Evolutionary conservation across 2,888 invertebrate genomes (phyloP).

Genomic region (Drosophila cognata): DNA sequence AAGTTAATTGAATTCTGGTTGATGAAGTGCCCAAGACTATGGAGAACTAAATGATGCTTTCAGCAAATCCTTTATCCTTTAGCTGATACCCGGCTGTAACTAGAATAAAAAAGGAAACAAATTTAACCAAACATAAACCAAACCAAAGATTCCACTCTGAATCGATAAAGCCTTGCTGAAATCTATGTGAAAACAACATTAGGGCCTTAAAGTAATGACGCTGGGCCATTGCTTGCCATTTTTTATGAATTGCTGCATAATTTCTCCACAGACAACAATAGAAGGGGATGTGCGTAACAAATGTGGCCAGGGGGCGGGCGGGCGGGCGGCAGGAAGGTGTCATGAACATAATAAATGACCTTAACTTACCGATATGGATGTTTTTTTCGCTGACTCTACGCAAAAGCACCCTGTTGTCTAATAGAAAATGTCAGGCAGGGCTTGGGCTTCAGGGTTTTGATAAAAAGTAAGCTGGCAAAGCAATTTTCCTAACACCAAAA

Average conservation of each 20-base stretch:
- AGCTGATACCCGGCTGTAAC: slow-evolving; percentile 19
- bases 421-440: slow-evolving; percentile 61
- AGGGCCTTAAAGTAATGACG: slow-evolving; percentile 45
- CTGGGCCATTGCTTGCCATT: slow-evolving; percentile 38
- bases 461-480: slow-evolving; percentile 48
- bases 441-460: slow-evolving; percentile 29
- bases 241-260: slow-evolving; percentile 79
- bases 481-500: slow-evolving; percentile 45
- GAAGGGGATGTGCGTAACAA: slow-evolving; percentile 54
- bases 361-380: slow-evolving; percentile 72
- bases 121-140: slow-evolving; percentile 29
- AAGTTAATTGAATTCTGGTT: slow-evolving; percentile 67
- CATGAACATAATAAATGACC: slow-evolving; percentile 77
- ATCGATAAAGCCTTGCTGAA: slow-evolving; percentile 64
- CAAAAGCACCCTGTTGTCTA: slow-evolving; percentile 74
- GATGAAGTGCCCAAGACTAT: slow-evolving; percentile 43
- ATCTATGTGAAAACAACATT: slow-evolving; percentile 60
- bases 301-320: slow-evolving; percentile 58
- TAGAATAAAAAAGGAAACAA: neutral
- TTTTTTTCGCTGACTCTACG: slow-evolving; percentile 60
- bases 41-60: slow-evolving; percentile 18
- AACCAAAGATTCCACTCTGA: slow-evolving; percentile 38
- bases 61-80: slow-evolving; percentile 10
- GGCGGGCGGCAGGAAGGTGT: slow-evolving; percentile 61
- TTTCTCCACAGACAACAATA: slow-evolving; percentile 62